Evolutionary conservation across 1,140 invertebrate genomes (phyloP), one percentile per base, ranked within the genome.

Genomic region (Danaus plexippus): DNA sequence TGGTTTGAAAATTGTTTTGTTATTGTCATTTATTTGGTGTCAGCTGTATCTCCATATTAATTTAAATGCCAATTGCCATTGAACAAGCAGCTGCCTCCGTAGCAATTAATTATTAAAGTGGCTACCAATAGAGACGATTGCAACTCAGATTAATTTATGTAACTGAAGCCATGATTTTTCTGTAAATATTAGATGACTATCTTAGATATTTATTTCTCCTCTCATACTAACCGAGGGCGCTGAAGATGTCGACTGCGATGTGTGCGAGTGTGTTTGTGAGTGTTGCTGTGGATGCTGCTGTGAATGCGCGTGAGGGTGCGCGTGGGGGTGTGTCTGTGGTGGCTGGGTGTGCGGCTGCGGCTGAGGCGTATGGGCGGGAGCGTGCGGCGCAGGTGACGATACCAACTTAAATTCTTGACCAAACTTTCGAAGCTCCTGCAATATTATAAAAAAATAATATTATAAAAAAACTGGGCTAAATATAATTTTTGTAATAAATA

Each of bases 381-480:
- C 55, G 52, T 50, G 47, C 18, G 68, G 63, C 64, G 70, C 73
- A 13, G 66, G 57, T 7, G 66, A 64, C n/a, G 68, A 51, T 63
- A 81, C 75, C 63, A 90, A 61, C 63, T 89, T 89, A 75, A 90
- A 90, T 49, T 90, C 89, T 55, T 86, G 78, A 1, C 86, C 78
- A 69, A 90, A 90, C 58, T 87, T 84, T 48, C 88, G 87, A 12
- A 89, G 64, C 47, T 89, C 88, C 81, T 88, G 70, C 12, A 56
- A 51, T 32, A 32, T 32, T 32, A n/a, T n/a, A n/a, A n/a, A n/a
- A n/a, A n/a, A n/a, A n/a, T n/a, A n/a, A n/a, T n/a, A n/a, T n/a
- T n/a, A n/a, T n/a, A n/a, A n/a, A n/a, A n/a, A n/a, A n/a, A n/a
- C n/a, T n/a, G n/a, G n/a, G n/a, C n/a, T n/a, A 18, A 42, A 51